Conservation (phyloP, 2,888 invertebrate genomes). For the Laothoe populi region DNA sequence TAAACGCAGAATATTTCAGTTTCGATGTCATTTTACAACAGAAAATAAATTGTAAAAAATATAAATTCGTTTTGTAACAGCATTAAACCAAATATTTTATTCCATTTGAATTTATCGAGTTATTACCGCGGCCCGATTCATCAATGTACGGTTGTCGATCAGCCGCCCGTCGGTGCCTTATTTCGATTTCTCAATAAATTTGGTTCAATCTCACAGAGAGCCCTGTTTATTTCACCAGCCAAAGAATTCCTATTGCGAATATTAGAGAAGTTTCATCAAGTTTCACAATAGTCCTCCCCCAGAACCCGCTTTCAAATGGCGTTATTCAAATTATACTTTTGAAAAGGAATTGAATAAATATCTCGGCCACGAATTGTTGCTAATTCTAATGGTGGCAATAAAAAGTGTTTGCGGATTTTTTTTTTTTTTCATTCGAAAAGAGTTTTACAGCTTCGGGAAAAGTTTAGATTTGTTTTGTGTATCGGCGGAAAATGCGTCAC, state of each 20-base stretch:
- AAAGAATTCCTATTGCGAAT: conserved; percentile 74
- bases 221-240: conserved; percentile 66
- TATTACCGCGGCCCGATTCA: conserved; percentile 51
- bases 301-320: conserved; percentile 68
- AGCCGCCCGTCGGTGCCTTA: conserved; percentile 53
- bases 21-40: neutral
- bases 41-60: neutral
- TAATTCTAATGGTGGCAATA: conserved; percentile 58
- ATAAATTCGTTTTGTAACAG: conserved; percentile 5
- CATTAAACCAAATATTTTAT: conserved; percentile 30
- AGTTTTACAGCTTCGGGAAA: neutral
- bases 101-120: conserved; percentile 41
- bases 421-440: conserved; percentile 22
- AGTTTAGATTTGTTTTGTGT: conserved; percentile 14
- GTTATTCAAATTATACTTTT: conserved; percentile 76
- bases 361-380: conserved; percentile 63
- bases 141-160: conserved; percentile 56
- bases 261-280: conserved; percentile 73
- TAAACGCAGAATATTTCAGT: conserved; percentile 7
- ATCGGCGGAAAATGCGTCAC: neutral
- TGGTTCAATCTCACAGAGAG: conserved; percentile 64
- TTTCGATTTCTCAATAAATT: conserved; percentile 67
- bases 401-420: conserved; percentile 44
- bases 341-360: conserved; percentile 76
- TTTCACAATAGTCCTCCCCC: conserved; percentile 73